These are phyloP conservation scores for Drosophila asahinai DNA, from an alignment of 1,140 invertebrate genomes.

Conservation along the genomic window DNA sequence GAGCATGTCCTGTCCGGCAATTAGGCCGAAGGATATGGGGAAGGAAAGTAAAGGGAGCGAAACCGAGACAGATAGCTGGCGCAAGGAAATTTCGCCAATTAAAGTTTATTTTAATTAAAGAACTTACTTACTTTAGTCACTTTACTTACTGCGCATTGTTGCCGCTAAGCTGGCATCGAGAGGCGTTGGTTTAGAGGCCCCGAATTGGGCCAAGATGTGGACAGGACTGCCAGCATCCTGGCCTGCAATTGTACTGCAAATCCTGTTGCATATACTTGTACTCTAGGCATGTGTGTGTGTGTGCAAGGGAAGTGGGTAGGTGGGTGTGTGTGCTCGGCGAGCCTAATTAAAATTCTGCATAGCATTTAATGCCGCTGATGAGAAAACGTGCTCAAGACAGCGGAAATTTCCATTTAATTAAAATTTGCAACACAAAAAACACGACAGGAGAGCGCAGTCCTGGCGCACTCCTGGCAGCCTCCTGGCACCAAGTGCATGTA, in stretches of 20 bases:
- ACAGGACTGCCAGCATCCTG: slow-evolving; percentile 5
- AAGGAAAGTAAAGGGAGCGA: not conserved
- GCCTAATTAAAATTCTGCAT: slow-evolving; percentile 82
- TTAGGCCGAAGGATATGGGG: slow-evolving; percentile 42
- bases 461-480: too few species aligned
- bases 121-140: slow-evolving; percentile 58
- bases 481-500: slow-evolving; percentile 13
- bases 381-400: slow-evolving; percentile 79
- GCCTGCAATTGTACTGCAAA: slow-evolving; percentile 37
- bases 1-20: slow-evolving; percentile 63
- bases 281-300: slow-evolving; percentile 14
- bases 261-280: slow-evolving; percentile 46
- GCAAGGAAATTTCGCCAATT: slow-evolving; percentile 67
- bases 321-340: slow-evolving; percentile 30
- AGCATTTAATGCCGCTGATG: slow-evolving; percentile 79
- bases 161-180: slow-evolving; percentile 12
- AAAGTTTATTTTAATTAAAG: slow-evolving; percentile 81
- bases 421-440: slow-evolving; percentile 63
- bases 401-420: slow-evolving; percentile 80
- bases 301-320: not conserved
- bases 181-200: slow-evolving; percentile 20
- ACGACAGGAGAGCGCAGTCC: slow-evolving; percentile 1
- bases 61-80: not conserved
- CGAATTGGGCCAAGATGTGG: slow-evolving; percentile 14
- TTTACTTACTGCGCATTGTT: slow-evolving; percentile 20